Percentiles rank a stretch among this genome's conserved stretches.
phyloP scores from a whole-genome alignment of 92 coral and sea anemone genomes.

The Palythoa caribaeorum region DNA sequence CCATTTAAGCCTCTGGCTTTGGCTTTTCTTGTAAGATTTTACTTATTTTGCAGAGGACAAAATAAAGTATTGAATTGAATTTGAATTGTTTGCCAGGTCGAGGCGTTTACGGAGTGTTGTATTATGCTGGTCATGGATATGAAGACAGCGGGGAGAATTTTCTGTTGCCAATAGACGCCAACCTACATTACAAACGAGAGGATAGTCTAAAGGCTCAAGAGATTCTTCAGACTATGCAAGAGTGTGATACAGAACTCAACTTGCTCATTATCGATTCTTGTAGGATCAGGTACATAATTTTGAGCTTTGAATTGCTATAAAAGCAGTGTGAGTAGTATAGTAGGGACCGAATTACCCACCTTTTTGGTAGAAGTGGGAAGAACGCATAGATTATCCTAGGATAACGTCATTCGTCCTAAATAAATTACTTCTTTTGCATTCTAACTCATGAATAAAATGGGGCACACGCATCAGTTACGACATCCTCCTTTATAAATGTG shows the following conservation, averaged over 20 bases:
- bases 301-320: no score
- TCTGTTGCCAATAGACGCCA: constrained; percentile 89
- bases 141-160: constrained; percentile 96
- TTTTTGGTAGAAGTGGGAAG: no score
- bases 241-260: constrained; percentile 84
- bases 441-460: no score
- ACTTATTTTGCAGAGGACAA: no score
- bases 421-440: no score
- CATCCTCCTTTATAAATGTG: no score
- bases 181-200: constrained; percentile 77
- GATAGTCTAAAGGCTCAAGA: constrained; percentile 97
- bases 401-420: no score
- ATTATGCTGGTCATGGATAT: constrained; percentile 97
- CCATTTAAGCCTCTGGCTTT: no score
- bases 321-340: no score
- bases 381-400: no score
- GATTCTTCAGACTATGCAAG: constrained; percentile 92
- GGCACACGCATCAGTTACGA: no score
- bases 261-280: constrained; percentile 94
- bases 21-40: no score
- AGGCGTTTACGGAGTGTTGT: constrained; percentile 92
- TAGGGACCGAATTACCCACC: background rate
- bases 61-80: background rate
- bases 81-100: constrained; percentile 55
- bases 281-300: constrained; percentile 58